phyloP scores from a whole-genome alignment of 2,888 invertebrate genomes.

The Drosophila sordidula region DNA sequence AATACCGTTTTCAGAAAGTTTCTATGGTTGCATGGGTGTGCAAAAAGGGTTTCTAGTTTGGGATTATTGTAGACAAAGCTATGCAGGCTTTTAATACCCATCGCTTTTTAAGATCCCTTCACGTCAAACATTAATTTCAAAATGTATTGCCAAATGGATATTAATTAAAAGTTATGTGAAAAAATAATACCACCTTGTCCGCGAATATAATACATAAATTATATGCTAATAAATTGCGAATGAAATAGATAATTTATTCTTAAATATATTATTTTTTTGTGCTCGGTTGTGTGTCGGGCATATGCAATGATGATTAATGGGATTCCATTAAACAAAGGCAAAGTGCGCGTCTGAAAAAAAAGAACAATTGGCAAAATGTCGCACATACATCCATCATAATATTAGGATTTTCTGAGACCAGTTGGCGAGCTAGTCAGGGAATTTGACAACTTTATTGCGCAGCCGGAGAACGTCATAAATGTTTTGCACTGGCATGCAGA shows the following conservation, averaged over 20 bases:
- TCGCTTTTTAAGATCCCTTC: no score
- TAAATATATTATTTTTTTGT: slow-evolving; percentile 1
- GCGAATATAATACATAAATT: slow-evolving; percentile 52
- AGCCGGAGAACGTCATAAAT: slow-evolving; percentile 44
- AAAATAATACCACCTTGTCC: slow-evolving; percentile 18
- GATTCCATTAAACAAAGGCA: slow-evolving; percentile 50
- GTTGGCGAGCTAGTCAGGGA: slow-evolving; percentile 1
- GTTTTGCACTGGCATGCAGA: slow-evolving; percentile 46
- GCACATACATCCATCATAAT: slow-evolving; percentile 68
- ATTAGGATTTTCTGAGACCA: slow-evolving; percentile 29
- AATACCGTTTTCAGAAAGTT: slow-evolving; percentile 29
- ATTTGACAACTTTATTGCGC: slow-evolving; percentile 60
- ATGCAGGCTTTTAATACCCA: no score
- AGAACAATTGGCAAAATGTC: slow-evolving; percentile 68
- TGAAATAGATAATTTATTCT: slow-evolving; percentile 37
- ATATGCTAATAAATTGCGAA: slow-evolving; percentile 69
- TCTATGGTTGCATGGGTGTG: slow-evolving; percentile 1
- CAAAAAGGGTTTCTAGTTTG: slow-evolving; percentile 9
- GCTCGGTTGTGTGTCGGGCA: slow-evolving; percentile 27
- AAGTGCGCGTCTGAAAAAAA: slow-evolving; percentile 16
- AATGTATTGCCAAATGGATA: slow-evolving; percentile 22
- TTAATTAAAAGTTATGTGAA: slow-evolving; percentile 36
- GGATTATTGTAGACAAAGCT: slow-evolving; percentile 1
- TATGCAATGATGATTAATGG: slow-evolving; percentile 69
- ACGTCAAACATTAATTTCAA: background rate